Evolutionary conservation across 2,888 invertebrate genomes (phyloP).

Genomic region (Philaethria dido): DNA sequence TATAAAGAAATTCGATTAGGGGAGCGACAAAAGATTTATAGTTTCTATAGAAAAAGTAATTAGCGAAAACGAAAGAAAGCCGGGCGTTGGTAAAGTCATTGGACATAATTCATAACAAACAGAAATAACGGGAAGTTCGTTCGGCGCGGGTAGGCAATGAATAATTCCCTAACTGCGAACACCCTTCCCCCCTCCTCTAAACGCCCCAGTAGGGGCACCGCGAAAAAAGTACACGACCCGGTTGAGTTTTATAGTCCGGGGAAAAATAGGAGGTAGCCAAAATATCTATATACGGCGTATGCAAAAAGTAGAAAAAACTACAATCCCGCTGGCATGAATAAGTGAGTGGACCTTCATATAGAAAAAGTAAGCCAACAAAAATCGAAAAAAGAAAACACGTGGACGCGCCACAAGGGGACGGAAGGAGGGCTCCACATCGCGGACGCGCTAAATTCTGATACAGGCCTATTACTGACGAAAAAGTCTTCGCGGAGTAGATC

Average conservation of each 20-base stretch:
- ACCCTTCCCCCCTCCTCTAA: slow-evolving; percentile 59
- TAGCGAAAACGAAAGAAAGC: slow-evolving; percentile 79
- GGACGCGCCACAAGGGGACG: slow-evolving; percentile 53
- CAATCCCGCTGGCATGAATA: slow-evolving; percentile 81
- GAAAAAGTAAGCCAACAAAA: slow-evolving; percentile 74
- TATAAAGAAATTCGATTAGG: slow-evolving; percentile 49
- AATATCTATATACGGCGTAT: slow-evolving; percentile 80
- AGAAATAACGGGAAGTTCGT: slow-evolving; percentile 82
- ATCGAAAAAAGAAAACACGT: slow-evolving; percentile 55
- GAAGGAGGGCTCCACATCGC: slow-evolving; percentile 48
- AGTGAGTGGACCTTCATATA: slow-evolving; percentile 80
- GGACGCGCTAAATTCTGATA: slow-evolving; percentile 46
- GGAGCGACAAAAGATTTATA: slow-evolving; percentile 66
- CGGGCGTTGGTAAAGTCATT: slow-evolving; percentile 79
- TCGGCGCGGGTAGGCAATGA: slow-evolving; percentile 83
- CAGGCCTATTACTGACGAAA: slow-evolving; percentile 45
- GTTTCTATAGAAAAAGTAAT: slow-evolving; percentile 78
- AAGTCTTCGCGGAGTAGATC: slow-evolving; percentile 40
- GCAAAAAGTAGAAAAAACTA: slow-evolving; percentile 76
- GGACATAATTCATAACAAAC: slow-evolving; percentile 83
- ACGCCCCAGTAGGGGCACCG: slow-evolving; percentile 64
- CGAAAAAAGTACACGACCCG: slow-evolving; percentile 80
- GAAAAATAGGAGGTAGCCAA: slow-evolving; percentile 81
- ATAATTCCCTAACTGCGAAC: slow-evolving; percentile 83
- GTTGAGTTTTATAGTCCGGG: slow-evolving; percentile 80